These are phyloP conservation scores for Scolopax rusticola DNA, from an alignment of 2,797 vertebrate species.

Conservation along the genomic window DNA sequence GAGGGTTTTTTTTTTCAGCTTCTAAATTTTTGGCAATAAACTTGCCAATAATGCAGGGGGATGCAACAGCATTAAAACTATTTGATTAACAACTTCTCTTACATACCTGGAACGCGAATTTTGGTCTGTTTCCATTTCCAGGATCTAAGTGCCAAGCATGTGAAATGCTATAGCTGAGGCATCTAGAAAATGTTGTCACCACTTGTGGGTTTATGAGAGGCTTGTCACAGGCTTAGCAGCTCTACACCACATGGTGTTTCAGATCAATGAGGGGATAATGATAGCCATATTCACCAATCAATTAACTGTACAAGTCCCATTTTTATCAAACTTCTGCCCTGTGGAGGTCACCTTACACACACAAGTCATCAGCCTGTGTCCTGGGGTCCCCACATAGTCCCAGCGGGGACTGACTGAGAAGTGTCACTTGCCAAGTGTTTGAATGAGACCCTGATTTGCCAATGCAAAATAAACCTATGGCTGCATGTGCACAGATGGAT, in stretches of 20 bases:
- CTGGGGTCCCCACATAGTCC: not conserved
- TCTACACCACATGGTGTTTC: not conserved
- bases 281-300: not conserved
- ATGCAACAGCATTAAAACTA: not conserved
- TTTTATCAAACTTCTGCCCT: not conserved
- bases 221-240: constrained; percentile 32
- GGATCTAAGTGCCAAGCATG: not conserved
- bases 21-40: not conserved
- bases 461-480: not conserved
- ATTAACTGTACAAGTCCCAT: not conserved
- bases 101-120: not conserved
- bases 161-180: constrained; percentile 13
- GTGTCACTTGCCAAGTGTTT: not conserved
- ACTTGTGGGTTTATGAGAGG: not conserved
- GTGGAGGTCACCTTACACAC: not conserved
- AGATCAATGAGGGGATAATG: not conserved
- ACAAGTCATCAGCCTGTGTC: not conserved
- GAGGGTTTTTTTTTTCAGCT: not conserved
- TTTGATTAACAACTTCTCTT: not conserved
- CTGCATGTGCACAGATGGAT: constrained; percentile 27
- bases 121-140: not conserved
- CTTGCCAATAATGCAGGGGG: not conserved
- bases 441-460: not conserved
- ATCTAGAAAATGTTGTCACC: constrained; percentile 5
- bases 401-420: not conserved